Evolutionary conservation across 23 tunicate species (phyloP), one percentile per base, ranked within the genome.

Genomic region (Phallusia fumigata): DNA sequence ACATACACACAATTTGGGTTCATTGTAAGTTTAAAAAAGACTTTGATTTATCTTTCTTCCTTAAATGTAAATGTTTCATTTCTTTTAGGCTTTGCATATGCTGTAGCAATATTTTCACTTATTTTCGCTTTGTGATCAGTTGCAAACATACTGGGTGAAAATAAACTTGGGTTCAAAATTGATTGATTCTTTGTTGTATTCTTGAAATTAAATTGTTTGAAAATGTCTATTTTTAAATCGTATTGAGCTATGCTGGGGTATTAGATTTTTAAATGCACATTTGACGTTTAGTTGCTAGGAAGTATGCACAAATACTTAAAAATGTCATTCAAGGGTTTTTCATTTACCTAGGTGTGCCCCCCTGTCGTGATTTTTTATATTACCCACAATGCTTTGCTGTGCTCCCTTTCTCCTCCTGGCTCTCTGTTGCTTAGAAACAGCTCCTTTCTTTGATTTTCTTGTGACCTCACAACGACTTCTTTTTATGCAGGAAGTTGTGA

Each of bases 311-410:
- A 40, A 40, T 40, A 40, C 5, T 40, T 40, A 3, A 26, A 34
- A 19, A 77, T 10, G 5, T 34, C 10, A 35, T 5, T 35, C 35
- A 3, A 77, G 26, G 45, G 33, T 33, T 33, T 10, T 74, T n/a
- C 2, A 35, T 30, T 74, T 30, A 28, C 30, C 44, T 28, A 74
- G 77, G 77, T 30, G 45, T 31, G 28, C 69, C 69, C 69, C 69
- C 69, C 69, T 58, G 26, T 58, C 26, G 69, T 58, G 11, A 58
- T 21, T 58, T 22, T 24, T 78, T 19, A 40, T 36, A 11, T 79
- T 85, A 85, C 88, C 88, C 88, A 85, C 83, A 85, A 78, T 85
- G 81, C 88, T 24, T 58, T 58, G 69, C 69, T 58, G 26, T 58
- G 69, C 69, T 58, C 69, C 16, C 28, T 24, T 24, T 21, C 16